Base-by-base conservation (phyloP, 2,113 vertebrate genomes). In the Plecturocebus donacophilus region DNA sequence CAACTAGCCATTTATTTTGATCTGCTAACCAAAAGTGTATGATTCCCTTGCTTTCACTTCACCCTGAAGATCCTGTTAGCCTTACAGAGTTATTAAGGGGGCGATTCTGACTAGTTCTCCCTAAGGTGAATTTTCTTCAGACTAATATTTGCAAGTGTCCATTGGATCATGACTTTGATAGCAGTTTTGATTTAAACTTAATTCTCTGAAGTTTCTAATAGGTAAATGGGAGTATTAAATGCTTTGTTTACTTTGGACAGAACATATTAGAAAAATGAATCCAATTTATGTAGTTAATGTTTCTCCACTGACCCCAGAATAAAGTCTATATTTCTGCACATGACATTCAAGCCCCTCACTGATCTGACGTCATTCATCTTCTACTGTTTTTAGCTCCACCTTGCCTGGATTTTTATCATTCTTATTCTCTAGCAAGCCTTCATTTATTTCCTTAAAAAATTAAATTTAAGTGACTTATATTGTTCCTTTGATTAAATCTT, bases 21-120 rank as follows among this genome's bases (percentile, higher is more conserved):
- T 95, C 89, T 94, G 89, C 81, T 97, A 87, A 52, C 75, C 84
- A 19, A 40, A 97, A 77, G 23, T 90, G 14, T 82, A 85, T 27
- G 25, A 42, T 32, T 86, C 45, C 45, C 32, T 12, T 91, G 45
- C 14, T 85, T 77, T 90, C 96, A 89, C 45, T 58, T 83, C 5
- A 64, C 70, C 54, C 19, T 13, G 27, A 89, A 84, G 91, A 77
- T 10, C 6, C 17, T 16, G 4, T 77, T n/a, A 54, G 54, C 52
- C 54, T 70, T 84, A 45, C 12, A 30, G 64, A 96, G 58, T 71
- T 64, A 75, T 17, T 8, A 52, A 88, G 40, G 19, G 47, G 38
- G n/a, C 79, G 82, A 61, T 38, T 77, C 12, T 94, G 12, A 87
- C 7, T 14, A 5, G 38, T 96, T 91, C n/a, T 80, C 68, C 32